Base-by-base conservation (phyloP, 2,888 invertebrate species). In the Koerneria pararmatus region DNA sequence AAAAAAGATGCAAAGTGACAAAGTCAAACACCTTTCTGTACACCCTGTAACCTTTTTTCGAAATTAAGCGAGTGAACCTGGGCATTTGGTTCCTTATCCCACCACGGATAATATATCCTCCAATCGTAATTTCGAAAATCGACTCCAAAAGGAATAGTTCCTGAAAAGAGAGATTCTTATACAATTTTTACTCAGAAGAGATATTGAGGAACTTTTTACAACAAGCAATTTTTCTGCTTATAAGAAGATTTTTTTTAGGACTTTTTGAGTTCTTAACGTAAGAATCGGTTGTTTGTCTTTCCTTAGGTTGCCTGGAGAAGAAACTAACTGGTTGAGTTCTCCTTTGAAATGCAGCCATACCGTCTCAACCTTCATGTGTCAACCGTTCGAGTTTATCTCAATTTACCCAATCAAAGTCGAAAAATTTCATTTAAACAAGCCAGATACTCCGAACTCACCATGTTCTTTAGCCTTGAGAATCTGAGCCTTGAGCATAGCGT, bases 381-480 rank as follows among this genome's bases (percentile, higher is more conserved):
- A n/a, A n/a, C n/a, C n/a, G n/a, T n/a, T n/a, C n/a, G n/a, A n/a
- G n/a, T n/a, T n/a, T n/a, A n/a, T n/a, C n/a, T n/a, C n/a, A n/a
- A 19, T 53, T 24, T 53, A 53, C 15, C 11, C 22, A 24, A 53
- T 53, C 24, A 53, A 19, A 53, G 24, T 53, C 19, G 11, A 8
- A n/a, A 53, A 53, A 19, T 24, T 15, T 53, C 11, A 8, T n/a
- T 11, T 24, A 53, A 22, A 8, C 22, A 53, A 22, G 24, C 24
- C 8, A 22, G 8, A 53, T 22, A 8, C 15, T 22, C 15, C 61
- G 49, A 5, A 58, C 63, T 24, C 8, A 78, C 80, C 81, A 59
- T 82, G 76, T 60, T 82, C 82, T 66, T 76, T 78, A 1, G 82
- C 82, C 65, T 79, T 80, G 32, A 82, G 59, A 15, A 82, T 70